phyloP scores from a whole-genome alignment of 2,113 vertebrate genomes.

The Paraplagusia blochii region DNA sequence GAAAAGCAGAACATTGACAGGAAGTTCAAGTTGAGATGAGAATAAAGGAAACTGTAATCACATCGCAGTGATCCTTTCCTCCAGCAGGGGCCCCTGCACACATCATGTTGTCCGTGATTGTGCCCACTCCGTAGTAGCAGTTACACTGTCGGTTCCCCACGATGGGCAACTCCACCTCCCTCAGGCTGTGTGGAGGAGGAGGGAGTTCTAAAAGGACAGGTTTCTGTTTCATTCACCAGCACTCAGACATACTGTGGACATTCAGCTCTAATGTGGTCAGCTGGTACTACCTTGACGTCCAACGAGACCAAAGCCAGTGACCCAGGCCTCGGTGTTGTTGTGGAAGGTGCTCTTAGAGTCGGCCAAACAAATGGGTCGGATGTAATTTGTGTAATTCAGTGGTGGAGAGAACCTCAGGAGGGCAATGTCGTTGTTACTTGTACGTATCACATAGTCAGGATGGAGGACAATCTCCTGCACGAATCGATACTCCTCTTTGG shows the following conservation, averaged over 20 bases:
- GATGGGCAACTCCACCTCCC: constrained; percentile 66
- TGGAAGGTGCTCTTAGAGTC: constrained; percentile 63
- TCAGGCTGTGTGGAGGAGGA: constrained; percentile 43
- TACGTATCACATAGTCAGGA: constrained; percentile 15
- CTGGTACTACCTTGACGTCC: constrained; percentile 57
- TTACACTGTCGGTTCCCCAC: constrained; percentile 62
- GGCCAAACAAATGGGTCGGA: constrained; percentile 78
- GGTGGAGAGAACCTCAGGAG: constrained; percentile 66
- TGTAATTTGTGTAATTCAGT: constrained; percentile 53
- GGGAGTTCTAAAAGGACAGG: not conserved
- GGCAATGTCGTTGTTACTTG: constrained; percentile 68
- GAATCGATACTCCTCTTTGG: not conserved
- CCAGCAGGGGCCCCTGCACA: constrained; percentile 73
- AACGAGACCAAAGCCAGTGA: constrained; percentile 81
- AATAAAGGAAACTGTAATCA: not conserved
- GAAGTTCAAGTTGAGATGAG: not conserved
- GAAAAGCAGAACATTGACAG: not conserved
- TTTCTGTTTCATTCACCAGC: not conserved
- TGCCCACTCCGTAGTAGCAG: constrained; percentile 27
- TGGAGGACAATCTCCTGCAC: constrained; percentile 49
- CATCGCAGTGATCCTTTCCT: constrained; percentile 73
- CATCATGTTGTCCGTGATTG: constrained; percentile 77
- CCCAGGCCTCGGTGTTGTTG: constrained; percentile 49
- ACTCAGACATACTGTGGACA: no score
- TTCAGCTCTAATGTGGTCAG: no score